A percentile compares a stretch with the other conserved stretches of the same genome.
Evolutionary conservation across 2,797 vertebrate genomes (phyloP).

Genomic region (Notoglanidium macrostoma): DNA sequence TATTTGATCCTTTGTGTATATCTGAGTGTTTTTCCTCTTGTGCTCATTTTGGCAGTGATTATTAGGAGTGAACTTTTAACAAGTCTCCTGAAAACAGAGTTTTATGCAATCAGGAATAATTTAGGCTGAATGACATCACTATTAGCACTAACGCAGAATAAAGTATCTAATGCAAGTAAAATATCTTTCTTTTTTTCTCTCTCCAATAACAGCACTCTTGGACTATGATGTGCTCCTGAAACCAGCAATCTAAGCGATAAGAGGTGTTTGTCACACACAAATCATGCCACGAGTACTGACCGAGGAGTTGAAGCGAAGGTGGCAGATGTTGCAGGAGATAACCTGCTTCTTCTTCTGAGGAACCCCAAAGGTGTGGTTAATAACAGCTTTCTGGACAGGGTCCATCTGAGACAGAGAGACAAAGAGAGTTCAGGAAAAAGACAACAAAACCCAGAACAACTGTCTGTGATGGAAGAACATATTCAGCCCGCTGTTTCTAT

Average conservation of each 20-base stretch:
- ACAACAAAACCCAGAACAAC: background rate
- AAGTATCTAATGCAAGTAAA: background rate
- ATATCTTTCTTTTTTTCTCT: background rate
- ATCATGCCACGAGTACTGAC: constrained; percentile 74
- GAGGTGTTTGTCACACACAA: background rate
- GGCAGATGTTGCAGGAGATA: constrained; percentile 99
- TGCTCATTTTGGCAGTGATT: background rate
- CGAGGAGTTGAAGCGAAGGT: constrained; percentile 96
- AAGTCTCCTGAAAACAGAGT: background rate
- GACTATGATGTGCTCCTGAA: background rate
- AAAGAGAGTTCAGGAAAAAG: constrained; percentile 57
- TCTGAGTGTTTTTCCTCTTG: background rate
- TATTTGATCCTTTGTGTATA: background rate
- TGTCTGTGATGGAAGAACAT: background rate
- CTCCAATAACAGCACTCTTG: background rate
- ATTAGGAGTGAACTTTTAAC: background rate
- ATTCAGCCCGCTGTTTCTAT: background rate
- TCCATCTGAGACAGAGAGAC: constrained; percentile 84
- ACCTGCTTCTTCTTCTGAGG: constrained; percentile 91
- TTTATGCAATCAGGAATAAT: background rate
- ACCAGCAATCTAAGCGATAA: background rate
- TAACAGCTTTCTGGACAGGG: constrained; percentile 96
- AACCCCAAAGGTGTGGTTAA: constrained; percentile 95
- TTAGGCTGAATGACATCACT: background rate
- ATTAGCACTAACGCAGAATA: background rate